These are phyloP conservation scores for human DNA, from an alignment of 2,113 vertebrate species.

Conservation along the genomic window DNA sequence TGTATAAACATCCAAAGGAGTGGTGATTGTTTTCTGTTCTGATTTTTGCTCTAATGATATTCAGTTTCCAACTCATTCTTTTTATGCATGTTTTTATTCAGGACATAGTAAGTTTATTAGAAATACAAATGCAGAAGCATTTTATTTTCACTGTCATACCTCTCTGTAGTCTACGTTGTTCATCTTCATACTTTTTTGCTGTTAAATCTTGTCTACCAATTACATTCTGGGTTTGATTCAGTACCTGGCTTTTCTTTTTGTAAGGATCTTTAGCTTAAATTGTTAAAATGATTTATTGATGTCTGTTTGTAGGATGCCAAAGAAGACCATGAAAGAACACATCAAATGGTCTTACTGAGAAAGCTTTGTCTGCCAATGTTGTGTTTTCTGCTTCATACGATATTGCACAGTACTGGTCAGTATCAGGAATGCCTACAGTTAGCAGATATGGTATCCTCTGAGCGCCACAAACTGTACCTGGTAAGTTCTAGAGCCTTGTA, in stretches of 20 bases:
- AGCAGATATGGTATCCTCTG: slow-evolving; percentile 93
- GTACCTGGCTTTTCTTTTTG: background rate
- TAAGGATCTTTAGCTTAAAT: background rate
- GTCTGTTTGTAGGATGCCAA: slow-evolving; percentile 87
- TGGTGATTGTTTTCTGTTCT: background rate
- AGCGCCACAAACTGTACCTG: slow-evolving; percentile 94
- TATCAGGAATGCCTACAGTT: slow-evolving; percentile 95
- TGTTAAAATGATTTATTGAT: background rate
- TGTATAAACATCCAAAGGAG: background rate
- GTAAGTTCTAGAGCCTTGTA: slow-evolving; percentile 74
- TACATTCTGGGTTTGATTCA: background rate
- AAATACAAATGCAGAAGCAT: background rate
- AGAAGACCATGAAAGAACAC: slow-evolving; percentile 90
- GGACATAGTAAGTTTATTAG: background rate
- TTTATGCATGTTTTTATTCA: background rate
- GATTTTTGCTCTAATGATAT: background rate
- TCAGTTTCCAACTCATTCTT: background rate
- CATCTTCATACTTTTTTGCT: background rate
- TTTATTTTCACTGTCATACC: background rate
- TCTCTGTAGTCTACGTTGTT: background rate
- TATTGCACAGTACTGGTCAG: slow-evolving; percentile 92
- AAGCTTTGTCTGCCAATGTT: slow-evolving; percentile 94
- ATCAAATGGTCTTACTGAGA: slow-evolving; percentile 92
- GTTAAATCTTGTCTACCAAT: background rate
- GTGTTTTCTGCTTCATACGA: slow-evolving; percentile 93